These are phyloP conservation scores for Spilosoma lubricipeda DNA, from an alignment of 2,888 invertebrate genomes.

Conservation along the genomic window DNA sequence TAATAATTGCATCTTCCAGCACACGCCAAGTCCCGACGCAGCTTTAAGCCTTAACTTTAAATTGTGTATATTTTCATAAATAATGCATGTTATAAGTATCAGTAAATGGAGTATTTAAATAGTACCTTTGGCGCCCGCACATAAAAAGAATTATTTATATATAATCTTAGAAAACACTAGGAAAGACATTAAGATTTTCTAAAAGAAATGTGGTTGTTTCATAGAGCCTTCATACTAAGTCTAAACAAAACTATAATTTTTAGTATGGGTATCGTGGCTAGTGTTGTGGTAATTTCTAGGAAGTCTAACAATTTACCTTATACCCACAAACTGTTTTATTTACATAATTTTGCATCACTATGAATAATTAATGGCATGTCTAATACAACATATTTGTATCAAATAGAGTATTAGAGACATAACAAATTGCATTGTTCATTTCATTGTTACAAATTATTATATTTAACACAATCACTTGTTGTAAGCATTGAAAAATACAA, in stretches of 20 bases:
- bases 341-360: background rate
- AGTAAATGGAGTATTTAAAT: too few species aligned
- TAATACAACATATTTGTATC: background rate
- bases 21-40: background rate
- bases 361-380: background rate
- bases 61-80: too few species aligned
- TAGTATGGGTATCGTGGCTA: background rate
- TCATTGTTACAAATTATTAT: background rate
- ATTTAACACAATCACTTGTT: conserved; percentile 1
- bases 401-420: background rate
- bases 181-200: too few species aligned
- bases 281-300: background rate
- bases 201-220: background rate
- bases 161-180: too few species aligned
- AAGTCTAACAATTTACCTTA: background rate
- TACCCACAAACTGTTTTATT: background rate
- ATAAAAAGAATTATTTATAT: too few species aligned
- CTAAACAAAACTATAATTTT: background rate
- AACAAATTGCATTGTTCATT: conserved; percentile 4
- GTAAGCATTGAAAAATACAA: conserved; percentile 25
- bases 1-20: background rate
- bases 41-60: too few species aligned
- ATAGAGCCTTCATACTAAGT: background rate
- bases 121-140: too few species aligned
- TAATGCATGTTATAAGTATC: too few species aligned